These are phyloP conservation scores for Apamea epomidion DNA, from an alignment of 2,888 invertebrate species.

Conservation along the genomic window DNA sequence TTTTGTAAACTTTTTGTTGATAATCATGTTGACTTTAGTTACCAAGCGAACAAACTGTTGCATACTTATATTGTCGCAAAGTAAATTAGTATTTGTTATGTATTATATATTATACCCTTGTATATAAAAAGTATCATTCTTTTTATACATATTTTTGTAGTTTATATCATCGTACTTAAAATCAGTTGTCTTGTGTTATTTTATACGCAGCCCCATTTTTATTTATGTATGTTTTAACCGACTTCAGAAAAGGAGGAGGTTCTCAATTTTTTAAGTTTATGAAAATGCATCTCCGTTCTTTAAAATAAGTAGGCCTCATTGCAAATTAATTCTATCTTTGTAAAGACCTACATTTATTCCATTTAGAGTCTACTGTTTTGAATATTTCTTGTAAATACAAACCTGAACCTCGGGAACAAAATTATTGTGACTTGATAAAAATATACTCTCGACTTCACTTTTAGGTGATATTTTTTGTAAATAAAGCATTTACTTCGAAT, in stretches of 20 bases:
- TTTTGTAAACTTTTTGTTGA: constrained; percentile 62
- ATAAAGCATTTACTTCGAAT: constrained; percentile 83
- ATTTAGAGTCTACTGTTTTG: constrained; percentile 53
- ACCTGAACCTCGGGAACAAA: constrained; percentile 80
- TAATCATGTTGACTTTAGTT: constrained; percentile 33
- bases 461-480: constrained; percentile 75
- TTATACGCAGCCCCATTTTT: background rate
- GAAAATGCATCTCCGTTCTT: constrained; percentile 49
- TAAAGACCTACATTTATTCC: constrained; percentile 61
- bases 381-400: constrained; percentile 61
- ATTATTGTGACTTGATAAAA: constrained; percentile 77
- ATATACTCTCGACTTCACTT: constrained; percentile 70
- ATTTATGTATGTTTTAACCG: background rate
- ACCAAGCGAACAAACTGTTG: constrained; percentile 49
- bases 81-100: constrained; percentile 32
- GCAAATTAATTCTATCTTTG: constrained; percentile 39
- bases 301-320: constrained; percentile 55
- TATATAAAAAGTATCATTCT: background rate
- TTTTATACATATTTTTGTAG: constrained; percentile 14
- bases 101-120: constrained; percentile 1
- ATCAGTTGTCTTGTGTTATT: constrained; percentile 10
- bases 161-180: background rate
- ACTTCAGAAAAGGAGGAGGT: too few relatives aligned
- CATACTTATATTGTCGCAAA: constrained; percentile 31
- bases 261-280: constrained; percentile 39